Conservation (phyloP, 2,797 vertebrate species). For the Pygocentrus nattereri region DNA sequence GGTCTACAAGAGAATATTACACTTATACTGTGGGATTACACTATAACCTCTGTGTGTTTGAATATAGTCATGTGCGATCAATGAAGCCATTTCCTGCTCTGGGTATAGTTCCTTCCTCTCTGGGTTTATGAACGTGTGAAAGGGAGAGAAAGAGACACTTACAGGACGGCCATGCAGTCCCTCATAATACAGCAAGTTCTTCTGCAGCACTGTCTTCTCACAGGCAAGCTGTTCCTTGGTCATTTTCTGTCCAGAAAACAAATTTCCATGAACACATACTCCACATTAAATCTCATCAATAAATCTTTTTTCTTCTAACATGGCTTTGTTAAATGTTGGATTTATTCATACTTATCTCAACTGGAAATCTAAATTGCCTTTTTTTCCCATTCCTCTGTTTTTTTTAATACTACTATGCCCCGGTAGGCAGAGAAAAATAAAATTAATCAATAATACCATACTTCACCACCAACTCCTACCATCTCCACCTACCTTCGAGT, state of each 20-base stretch:
- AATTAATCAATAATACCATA: no score
- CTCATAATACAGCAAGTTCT: conserved; percentile 95
- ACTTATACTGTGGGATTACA: neutral
- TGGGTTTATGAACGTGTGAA: neutral
- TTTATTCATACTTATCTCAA: no score
- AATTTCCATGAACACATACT: neutral
- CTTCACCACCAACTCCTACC: no score
- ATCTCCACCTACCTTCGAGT: no score
- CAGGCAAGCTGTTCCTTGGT: conserved; percentile 94
- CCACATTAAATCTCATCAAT: neutral
- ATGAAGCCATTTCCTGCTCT: neutral
- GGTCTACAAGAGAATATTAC: neutral
- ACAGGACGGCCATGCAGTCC: conserved; percentile 95
- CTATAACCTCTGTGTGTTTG: neutral
- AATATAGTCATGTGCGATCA: neutral
- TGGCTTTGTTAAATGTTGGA: neutral
- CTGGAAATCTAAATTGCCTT: no score
- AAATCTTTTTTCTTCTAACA: neutral
- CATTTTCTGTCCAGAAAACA: conserved; percentile 86
- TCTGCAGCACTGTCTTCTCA: conserved; percentile 95
- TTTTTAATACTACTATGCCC: no score
- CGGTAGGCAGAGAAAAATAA: no score
- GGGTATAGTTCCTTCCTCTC: no score
- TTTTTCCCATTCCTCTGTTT: no score
- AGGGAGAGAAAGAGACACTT: conserved; percentile 53